A percentile compares a stretch with the other conserved stretches of the same genome.
phyloP scores from a whole-genome alignment of 2,113 vertebrate genomes.

The Vanacampus margaritifer region DNA sequence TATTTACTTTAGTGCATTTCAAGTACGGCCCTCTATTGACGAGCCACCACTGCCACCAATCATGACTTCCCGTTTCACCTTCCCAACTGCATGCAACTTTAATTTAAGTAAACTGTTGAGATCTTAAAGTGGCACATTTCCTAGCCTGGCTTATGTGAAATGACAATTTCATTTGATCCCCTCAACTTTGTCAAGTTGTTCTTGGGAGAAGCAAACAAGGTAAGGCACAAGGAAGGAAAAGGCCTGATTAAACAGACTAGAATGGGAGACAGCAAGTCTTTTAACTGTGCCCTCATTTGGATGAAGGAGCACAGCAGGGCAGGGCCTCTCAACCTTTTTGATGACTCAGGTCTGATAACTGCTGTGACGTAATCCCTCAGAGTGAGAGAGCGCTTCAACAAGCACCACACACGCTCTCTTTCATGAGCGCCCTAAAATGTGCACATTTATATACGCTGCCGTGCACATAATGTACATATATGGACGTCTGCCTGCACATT shows the following conservation, averaged over 20 bases:
- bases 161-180: not conserved
- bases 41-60: no score
- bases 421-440: conserved; percentile 5
- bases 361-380: conserved; percentile 51
- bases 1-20: no score
- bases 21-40: no score
- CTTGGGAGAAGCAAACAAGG: not conserved
- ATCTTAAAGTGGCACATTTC: no score
- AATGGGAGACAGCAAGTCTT: not conserved
- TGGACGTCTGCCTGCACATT: conserved; percentile 7
- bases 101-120: no score
- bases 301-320: conserved; percentile 18
- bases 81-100: no score
- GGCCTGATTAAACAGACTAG: not conserved
- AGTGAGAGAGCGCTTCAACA: conserved; percentile 42
- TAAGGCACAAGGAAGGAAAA: not conserved
- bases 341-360: conserved; percentile 64
- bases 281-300: conserved; percentile 20
- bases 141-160: no score
- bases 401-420: conserved; percentile 24
- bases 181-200: not conserved
- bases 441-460: conserved; percentile 6
- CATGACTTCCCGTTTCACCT: no score
- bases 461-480: conserved; percentile 7
- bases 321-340: conserved; percentile 47